Base-by-base conservation (phyloP, 35 echinoderm and acorn worm genomes). In the Stichopus chloronotus region DNA sequence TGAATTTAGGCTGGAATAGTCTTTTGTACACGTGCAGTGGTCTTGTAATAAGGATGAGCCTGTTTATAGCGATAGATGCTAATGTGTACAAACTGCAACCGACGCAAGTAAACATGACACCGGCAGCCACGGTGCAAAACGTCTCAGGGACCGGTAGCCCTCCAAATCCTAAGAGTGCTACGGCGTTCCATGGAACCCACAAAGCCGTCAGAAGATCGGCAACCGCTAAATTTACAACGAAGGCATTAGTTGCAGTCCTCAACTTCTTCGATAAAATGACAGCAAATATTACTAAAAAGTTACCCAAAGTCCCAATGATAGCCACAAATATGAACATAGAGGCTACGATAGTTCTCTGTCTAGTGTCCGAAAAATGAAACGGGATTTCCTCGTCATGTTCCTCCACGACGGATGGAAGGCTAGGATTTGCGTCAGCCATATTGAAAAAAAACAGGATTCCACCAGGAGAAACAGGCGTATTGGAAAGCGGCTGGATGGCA, bases 211-310 rank as follows among this genome's bases (percentile, higher is more conserved):
- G 52, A 6, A 93, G 90, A 77, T 96, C 95, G 0, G 92, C 88
- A 25, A 96, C 68, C 2, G 92, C 85, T 82, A 96, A 71, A 57
- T 96, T 96, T 13, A 96, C 88, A 19, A 96, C 92, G 24, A 94
- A 96, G 58, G 93, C 92, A 83, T 96, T 96, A 8, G 95, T 96
- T 22, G 95, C 82, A 23, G 92, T 93, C 60, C 92, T 92, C 43
- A 96, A 81, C 87, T 91, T 93, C 61, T 88, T 93, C 8, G 92
- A 96, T 21, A 96, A 19, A n/a, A 94, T 78, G 9, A 96, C 95
- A 25, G 92, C 92, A 30, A 76, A 56, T 16, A 96, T 79, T 79
- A 96, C 95, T 16, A 94, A 79, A 57, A 79, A 85, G 20, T 96
- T 94, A 16, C 92, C 95, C 12, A 90, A 56, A 17, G 76, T 63